Conservation (phyloP, 2,888 invertebrate species). For the Cheilosia scutellata region DNA sequence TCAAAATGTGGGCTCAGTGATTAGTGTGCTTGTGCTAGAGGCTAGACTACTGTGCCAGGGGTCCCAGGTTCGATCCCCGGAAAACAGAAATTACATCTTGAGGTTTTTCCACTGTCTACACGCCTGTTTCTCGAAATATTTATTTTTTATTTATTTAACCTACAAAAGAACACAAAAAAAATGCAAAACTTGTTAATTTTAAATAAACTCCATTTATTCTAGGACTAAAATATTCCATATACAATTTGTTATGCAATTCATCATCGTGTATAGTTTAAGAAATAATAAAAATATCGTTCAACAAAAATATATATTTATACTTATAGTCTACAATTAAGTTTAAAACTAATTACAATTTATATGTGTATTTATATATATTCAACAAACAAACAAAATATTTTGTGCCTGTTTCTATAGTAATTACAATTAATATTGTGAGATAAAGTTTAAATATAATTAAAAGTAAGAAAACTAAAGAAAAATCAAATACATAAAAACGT, state of each 20-base stretch:
- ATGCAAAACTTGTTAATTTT: constrained; percentile 13
- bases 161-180: not conserved
- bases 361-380: constrained; percentile 35
- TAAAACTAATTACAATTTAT: constrained; percentile 40
- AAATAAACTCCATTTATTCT: constrained; percentile 73
- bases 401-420: constrained; percentile 61
- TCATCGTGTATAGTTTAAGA: constrained; percentile 43
- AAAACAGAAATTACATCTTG: no score
- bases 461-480: constrained; percentile 32
- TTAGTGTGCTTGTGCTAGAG: no score
- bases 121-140: no score
- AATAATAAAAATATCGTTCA: constrained; percentile 58
- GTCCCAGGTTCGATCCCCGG: no score
- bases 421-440: constrained; percentile 39
- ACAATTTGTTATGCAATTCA: constrained; percentile 66
- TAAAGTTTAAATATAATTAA: constrained; percentile 20
- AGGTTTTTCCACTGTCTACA: no score
- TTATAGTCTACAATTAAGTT: constrained; percentile 40
- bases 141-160: no score
- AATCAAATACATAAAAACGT: constrained; percentile 34
- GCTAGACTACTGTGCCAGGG: no score
- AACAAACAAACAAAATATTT: constrained; percentile 56
- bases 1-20: no score
- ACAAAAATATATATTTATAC: constrained; percentile 65
- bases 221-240: constrained; percentile 65